Evolutionary conservation across 2,113 vertebrate genomes (phyloP).

Genomic region (Xenus cinereus): DNA sequence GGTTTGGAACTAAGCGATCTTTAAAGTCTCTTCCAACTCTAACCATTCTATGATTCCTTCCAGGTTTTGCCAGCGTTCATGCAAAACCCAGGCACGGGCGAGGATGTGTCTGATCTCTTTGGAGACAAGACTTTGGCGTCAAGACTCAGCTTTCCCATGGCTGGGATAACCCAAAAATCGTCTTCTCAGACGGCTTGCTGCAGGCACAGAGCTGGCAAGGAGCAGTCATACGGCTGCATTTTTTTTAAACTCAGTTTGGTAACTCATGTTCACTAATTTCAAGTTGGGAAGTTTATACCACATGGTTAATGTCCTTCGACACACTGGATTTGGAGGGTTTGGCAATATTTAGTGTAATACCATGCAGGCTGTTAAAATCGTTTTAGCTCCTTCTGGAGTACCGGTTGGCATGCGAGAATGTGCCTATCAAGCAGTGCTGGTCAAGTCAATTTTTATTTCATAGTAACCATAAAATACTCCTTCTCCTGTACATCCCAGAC

Average conservation of each 20-base stretch:
- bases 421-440: neutral
- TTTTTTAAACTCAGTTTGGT: neutral
- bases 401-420: neutral
- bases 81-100: accelerated
- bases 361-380: neutral
- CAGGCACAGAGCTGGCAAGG: accelerated
- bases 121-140: neutral
- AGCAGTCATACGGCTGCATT: neutral
- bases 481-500: neutral
- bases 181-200: neutral
- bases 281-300: neutral
- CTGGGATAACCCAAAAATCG: neutral
- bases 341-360: neutral
- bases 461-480: neutral
- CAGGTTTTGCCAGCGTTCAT: neutral
- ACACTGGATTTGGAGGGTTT: neutral
- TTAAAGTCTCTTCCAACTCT: neutral
- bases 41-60: neutral
- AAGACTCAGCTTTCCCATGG: neutral
- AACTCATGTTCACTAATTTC: neutral
- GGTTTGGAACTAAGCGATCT: neutral
- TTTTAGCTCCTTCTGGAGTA: neutral
- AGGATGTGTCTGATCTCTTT: neutral
- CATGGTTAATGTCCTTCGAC: accelerated
- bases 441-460: neutral